Evolutionary conservation across 2,888 invertebrate species (phyloP).

Genomic region (Watsonalla cultraria): DNA sequence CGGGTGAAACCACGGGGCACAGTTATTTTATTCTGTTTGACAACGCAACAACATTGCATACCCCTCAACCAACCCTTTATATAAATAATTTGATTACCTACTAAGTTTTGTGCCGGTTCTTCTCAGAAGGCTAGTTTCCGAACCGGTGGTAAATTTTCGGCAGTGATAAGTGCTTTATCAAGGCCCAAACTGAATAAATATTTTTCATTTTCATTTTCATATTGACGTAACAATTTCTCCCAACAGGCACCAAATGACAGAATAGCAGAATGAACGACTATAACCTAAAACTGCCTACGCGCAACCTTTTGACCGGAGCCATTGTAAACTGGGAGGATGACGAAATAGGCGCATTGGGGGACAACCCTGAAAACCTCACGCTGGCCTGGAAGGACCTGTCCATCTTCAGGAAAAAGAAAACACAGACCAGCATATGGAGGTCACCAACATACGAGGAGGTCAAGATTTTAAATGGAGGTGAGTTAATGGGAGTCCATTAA

Average conservation of each 20-base stretch:
- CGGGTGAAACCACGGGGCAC: too few species aligned
- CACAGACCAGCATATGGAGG: slow-evolving; percentile 69
- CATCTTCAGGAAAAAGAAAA: slow-evolving; percentile 69
- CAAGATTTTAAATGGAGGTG: slow-evolving; percentile 77
- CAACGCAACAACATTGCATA: not conserved
- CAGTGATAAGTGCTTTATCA: too few species aligned
- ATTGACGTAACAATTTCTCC: slow-evolving; percentile 12
- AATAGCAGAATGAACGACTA: slow-evolving; percentile 47
- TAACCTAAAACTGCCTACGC: slow-evolving; percentile 54
- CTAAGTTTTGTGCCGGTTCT: too few species aligned
- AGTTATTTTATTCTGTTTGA: not conserved
- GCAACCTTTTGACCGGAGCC: slow-evolving; percentile 66
- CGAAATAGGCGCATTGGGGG: slow-evolving; percentile 49
- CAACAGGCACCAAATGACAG: slow-evolving; percentile 49
- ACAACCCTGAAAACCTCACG: slow-evolving; percentile 61
- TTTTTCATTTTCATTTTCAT: too few species aligned
- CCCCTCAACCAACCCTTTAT: not conserved
- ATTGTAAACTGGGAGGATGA: slow-evolving; percentile 71
- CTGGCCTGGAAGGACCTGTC: slow-evolving; percentile 76
- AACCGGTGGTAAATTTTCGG: too few species aligned
- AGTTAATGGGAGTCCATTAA: slow-evolving; percentile 8
- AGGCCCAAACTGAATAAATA: too few species aligned
- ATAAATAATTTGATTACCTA: too few species aligned
- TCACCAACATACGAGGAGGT: slow-evolving; percentile 70
- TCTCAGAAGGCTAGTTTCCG: too few species aligned